phyloP scores from a whole-genome alignment of 2,797 vertebrate species.

The Arvicola amphibius region DNA sequence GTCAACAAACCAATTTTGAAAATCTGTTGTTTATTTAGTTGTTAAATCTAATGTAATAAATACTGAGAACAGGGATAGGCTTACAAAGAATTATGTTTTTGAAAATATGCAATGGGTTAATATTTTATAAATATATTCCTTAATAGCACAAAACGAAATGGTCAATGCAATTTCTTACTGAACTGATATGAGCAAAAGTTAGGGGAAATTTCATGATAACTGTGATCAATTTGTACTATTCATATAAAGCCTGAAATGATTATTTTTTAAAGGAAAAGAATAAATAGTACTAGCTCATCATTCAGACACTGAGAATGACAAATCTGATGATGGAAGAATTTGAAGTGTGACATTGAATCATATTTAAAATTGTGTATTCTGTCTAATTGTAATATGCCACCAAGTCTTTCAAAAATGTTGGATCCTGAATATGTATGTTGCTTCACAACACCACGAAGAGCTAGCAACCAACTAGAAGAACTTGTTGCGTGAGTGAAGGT shows the following conservation, averaged over 20 bases:
- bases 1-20: background rate
- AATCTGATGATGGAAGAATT: constrained; percentile 38
- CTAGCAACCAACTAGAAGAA: too few relatives aligned
- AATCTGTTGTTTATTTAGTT: background rate
- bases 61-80: background rate
- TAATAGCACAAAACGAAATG: background rate
- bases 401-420: background rate
- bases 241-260: constrained; percentile 17
- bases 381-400: background rate
- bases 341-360: background rate
- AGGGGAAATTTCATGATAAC: background rate
- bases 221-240: background rate
- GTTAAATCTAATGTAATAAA: background rate
- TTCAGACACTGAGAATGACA: constrained; percentile 8
- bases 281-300: background rate
- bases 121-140: background rate
- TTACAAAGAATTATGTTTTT: background rate
- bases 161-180: background rate
- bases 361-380: constrained; percentile 25
- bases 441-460: background rate
- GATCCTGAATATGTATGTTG: background rate
- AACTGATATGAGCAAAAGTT: background rate
- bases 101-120: background rate
- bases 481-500: background rate
- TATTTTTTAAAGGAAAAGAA: constrained; percentile 43